Conservation (phyloP, 2,888 invertebrate genomes). For the Autographa gamma region DNA sequence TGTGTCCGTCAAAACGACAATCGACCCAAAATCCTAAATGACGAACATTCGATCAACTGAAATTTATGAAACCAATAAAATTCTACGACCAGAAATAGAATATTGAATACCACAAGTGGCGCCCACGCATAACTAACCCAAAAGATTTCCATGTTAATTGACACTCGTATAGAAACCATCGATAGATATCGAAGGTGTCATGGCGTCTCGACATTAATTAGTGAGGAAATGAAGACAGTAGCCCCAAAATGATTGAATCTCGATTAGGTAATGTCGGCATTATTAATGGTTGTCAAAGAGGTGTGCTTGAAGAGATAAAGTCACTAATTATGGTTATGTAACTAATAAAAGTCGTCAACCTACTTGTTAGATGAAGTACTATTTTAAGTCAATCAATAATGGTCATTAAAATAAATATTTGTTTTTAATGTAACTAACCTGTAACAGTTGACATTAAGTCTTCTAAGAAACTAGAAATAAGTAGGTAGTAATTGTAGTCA, state of each 20-base stretch:
- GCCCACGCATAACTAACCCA: constrained; percentile 31
- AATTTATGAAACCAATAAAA: not conserved
- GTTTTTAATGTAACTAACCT: not conserved
- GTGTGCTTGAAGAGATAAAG: constrained; percentile 14
- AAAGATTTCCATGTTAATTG: constrained; percentile 50
- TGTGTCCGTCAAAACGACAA: not conserved
- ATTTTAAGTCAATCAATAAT: not conserved
- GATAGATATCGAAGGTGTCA: constrained; percentile 57
- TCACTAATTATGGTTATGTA: constrained; percentile 25
- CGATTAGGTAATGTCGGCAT: constrained; percentile 44
- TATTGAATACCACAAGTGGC: not conserved
- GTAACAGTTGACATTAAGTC: not conserved
- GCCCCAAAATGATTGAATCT: constrained; percentile 50
- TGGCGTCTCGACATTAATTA: constrained; percentile 57
- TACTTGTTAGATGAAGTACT: not conserved
- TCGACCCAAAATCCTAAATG: not conserved
- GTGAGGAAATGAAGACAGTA: constrained; percentile 41
- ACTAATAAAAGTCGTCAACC: constrained; percentile 14
- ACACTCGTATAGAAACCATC: constrained; percentile 48
- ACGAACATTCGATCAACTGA: not conserved
- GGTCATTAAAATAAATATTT: not conserved
- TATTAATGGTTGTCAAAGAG: constrained; percentile 29
- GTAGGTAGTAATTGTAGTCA: too few relatives aligned
- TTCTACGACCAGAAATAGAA: not conserved
- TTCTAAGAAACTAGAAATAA: too few relatives aligned